Percentiles rank a stretch among this genome's conserved stretches.
Conservation (phyloP, 2,888 invertebrate genomes). For the Eupithecia inturbata region DNA sequence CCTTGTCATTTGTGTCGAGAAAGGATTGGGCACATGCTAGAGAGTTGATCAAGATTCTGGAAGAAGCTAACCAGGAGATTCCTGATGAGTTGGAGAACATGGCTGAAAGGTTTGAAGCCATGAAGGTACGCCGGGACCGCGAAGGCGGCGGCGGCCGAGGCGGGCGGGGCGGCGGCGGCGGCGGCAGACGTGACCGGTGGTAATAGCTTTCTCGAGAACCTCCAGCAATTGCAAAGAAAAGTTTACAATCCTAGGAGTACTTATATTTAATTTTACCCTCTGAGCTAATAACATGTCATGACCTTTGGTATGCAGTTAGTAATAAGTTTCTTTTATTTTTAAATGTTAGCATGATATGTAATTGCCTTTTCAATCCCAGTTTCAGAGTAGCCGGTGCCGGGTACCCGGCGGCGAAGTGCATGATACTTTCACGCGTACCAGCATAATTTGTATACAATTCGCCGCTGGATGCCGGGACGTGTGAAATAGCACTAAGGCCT, state of each 20-base stretch:
- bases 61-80: constrained; percentile 93
- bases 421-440: too few species aligned
- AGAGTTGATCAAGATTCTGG: constrained; percentile 92
- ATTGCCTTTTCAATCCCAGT: too few species aligned
- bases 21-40: constrained; percentile 92
- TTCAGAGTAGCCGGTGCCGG: too few species aligned
- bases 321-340: constrained; percentile 1
- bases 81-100: constrained; percentile 90
- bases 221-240: not conserved
- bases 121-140: constrained; percentile 85
- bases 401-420: too few species aligned
- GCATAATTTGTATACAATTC: too few species aligned
- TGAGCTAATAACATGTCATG: not conserved
- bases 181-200: constrained; percentile 47
- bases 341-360: not conserved
- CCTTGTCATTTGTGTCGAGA: constrained; percentile 92
- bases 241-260: not conserved
- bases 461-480: too few species aligned
- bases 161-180: constrained; percentile 48
- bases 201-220: not conserved
- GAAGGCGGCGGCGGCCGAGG: constrained; percentile 77
- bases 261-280: not conserved
- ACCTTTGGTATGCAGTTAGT: not conserved
- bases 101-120: constrained; percentile 89
- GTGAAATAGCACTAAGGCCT: not conserved